Evolutionary conservation across 2,888 invertebrate genomes (phyloP), one percentile per base, ranked within the genome.

Genomic region (Diplazon laetatorius): DNA sequence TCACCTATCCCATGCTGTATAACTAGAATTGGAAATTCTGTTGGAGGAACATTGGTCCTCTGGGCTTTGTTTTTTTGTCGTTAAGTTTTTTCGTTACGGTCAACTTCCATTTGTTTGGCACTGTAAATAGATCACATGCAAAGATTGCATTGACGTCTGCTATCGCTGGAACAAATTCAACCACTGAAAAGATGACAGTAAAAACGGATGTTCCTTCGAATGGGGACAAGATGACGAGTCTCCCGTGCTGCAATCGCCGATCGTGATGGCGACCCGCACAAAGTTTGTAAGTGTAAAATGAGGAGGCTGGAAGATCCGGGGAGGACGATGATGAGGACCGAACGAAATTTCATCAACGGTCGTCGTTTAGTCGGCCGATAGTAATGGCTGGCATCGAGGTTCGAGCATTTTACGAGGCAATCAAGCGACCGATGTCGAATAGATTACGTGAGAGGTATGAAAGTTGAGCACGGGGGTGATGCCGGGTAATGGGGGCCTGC

Each of bases 311-410:
- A 35, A 30, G 44, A 50, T 14, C 22, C 18, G 59, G 46, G 59
- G 46, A 35, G 48, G 16, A 57, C 66, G 55, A 63, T n/a, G 68
- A 18, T 30, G 50, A 73, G 76, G 48, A 69, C 55, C 59, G 69
- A 75, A 25, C 72, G 25, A 82, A 85, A 86, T 87, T 87, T 85
- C 85, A 84, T 86, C 87, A 87, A 87, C 85, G 85, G 85, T 75
- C 84, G 83, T 83, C 85, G 85, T 85, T 87, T 83, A 86, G 85
- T 73, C 80, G 65, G 81, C 82, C 85, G 83, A 84, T 84, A 83
- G 86, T 84, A 86, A 86, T 83, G 83, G 84, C 72, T 81, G 63
- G 83, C 82, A 84, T 83, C 76, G 81, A 75, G 81, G 79, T 81
- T 81, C 83, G 80, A 65, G 80, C 81, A 82, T 85, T 87, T 86